Base-by-base conservation (phyloP, 2,797 vertebrate genomes). In the Spinus olivaceus region DNA sequence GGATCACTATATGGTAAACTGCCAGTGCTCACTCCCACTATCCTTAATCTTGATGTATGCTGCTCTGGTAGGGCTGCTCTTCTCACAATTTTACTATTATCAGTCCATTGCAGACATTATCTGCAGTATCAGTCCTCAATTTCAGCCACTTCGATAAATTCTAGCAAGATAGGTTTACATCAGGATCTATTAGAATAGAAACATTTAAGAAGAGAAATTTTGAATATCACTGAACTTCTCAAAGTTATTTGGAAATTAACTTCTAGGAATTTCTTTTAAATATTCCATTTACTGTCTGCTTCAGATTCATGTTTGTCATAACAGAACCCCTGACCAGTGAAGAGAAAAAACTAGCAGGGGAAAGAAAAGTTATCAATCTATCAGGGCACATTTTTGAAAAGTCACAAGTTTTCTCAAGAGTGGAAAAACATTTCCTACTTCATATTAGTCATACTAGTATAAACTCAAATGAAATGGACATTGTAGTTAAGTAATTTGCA, bases 61-160 rank as follows among this genome's bases (percentile, higher is more conserved):
- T 1, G 0, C 27, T 39, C 39, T 81, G 14, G 11, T 19, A 50
- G 35, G 19, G 8, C 12, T 66, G 18, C 35, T 76, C 17, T 66
- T 84, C 49, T 33, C 42, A 27, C 5, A 23, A 0, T 1, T 79
- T 60, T 67, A 54, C 8, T 66, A 12, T 16, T 37, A 19, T 72
- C 7, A 3, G 10, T 54, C 11, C 0, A 0, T 16, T 71, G 27
- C 8, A 70, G 39, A 14, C 12, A 5, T 39, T 47, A 28, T 15
- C 25, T 64, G 23, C 23, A 51, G 11, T 17, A 66, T 57, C 44
- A 13, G 78, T 47, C 25, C 14, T 54, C 82, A 59, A 32, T 30
- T 37, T 44, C 44, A 71, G 8, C 7, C n/a, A 47, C 44, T 28
- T 61, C 59, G 54, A 80, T 14, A 57, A 76, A 80, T 33, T 71